Evolutionary conservation across 2,113 vertebrate species (phyloP).

Genomic region (Barnardius zonarius): DNA sequence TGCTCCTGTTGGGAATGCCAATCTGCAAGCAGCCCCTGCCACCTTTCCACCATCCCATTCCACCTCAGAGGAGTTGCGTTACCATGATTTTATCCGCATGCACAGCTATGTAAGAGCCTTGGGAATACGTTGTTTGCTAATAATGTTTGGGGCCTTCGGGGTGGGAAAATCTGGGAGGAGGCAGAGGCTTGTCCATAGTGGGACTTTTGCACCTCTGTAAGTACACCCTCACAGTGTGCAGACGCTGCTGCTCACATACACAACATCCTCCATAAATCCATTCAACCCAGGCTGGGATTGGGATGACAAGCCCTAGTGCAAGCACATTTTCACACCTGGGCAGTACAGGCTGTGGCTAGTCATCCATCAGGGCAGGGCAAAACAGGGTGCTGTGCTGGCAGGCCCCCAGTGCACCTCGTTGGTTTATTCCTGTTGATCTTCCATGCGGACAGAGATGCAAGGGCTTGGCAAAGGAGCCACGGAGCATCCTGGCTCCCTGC

Average conservation of each 20-base stretch:
- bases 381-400: neutral
- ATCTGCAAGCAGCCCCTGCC: neutral
- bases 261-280: neutral
- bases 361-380: neutral
- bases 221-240: neutral
- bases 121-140: neutral
- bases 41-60: neutral
- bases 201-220: neutral
- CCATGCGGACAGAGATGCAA: neutral
- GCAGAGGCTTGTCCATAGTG: neutral
- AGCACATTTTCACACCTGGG: neutral
- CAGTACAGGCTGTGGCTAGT: neutral
- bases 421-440: neutral
- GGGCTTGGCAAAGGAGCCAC: neutral
- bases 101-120: rapidly evolving
- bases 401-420: neutral
- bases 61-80: neutral
- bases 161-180: neutral
- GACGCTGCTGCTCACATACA: neutral
- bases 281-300: rapidly evolving
- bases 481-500: neutral
- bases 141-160: neutral
- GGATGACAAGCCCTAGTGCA: neutral
- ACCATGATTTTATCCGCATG: neutral
- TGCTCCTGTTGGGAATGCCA: neutral